Percentiles rank a stretch among this genome's conserved stretches.
Evolutionary conservation across 2,113 vertebrate genomes (phyloP).

Genomic region (Neodon shergylaensis): DNA sequence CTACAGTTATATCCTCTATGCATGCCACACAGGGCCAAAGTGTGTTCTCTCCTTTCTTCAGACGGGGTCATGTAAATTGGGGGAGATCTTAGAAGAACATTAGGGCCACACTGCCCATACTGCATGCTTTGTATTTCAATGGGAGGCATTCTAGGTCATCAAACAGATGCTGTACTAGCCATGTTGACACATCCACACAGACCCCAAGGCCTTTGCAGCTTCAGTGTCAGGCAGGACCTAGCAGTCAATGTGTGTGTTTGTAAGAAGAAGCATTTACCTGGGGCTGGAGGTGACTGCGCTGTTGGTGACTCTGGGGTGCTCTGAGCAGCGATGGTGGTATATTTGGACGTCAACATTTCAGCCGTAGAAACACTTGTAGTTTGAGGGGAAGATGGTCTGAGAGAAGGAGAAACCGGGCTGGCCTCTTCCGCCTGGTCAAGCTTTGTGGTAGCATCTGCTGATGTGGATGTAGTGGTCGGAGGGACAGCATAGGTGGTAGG

Average conservation of each 20-base stretch:
- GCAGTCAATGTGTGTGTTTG: neutral
- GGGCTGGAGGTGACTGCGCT: neutral
- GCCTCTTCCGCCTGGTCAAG: neutral
- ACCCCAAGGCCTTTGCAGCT: neutral
- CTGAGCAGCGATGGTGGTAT: neutral
- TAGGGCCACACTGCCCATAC: neutral
- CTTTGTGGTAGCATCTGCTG: slow-evolving; percentile 55
- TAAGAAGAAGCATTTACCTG: slow-evolving; percentile 79
- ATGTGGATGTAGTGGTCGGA: slow-evolving; percentile 45
- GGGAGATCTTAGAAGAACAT: neutral
- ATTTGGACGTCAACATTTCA: slow-evolving; percentile 46
- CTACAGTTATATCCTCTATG: neutral
- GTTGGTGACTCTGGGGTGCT: neutral
- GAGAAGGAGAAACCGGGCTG: slow-evolving; percentile 35
- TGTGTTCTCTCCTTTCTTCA: neutral
- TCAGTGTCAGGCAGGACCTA: neutral
- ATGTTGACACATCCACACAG: no score
- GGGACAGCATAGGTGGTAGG: neutral
- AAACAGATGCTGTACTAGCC: neutral
- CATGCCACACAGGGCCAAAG: neutral
- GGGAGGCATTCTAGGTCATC: neutral
- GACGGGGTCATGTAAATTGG: neutral
- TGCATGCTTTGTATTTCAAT: slow-evolving; percentile 1
- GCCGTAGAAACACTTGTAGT: slow-evolving; percentile 60
- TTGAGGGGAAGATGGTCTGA: slow-evolving; percentile 58